Conservation (phyloP, 2,888 invertebrate genomes). For the Clistopyga incitator region DNA sequence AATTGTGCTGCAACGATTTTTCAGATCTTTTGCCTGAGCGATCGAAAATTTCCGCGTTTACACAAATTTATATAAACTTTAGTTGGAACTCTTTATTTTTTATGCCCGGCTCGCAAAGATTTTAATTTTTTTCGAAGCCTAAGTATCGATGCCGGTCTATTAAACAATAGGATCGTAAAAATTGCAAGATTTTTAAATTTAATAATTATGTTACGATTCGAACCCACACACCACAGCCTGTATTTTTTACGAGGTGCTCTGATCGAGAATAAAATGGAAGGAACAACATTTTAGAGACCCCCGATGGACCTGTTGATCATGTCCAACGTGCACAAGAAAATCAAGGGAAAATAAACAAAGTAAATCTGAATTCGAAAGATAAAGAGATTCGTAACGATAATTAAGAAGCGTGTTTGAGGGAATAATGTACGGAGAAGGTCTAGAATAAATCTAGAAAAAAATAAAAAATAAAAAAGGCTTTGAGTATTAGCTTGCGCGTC, state of each 20-base stretch:
- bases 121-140: slow-evolving; percentile 79
- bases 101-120: slow-evolving; percentile 76
- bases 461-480: too few relatives aligned
- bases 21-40: too few relatives aligned
- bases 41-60: too few relatives aligned
- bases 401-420: background rate
- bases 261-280: background rate
- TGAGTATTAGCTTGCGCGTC: slow-evolving; percentile 69
- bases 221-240: slow-evolving; percentile 42
- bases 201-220: too few relatives aligned
- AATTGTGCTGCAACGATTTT: too few relatives aligned
- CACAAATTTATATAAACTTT: too few relatives aligned
- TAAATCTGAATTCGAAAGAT: background rate
- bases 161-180: slow-evolving; percentile 14
- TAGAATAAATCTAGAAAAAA: slow-evolving; percentile 13
- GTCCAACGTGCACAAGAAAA: background rate
- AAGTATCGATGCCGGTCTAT: slow-evolving; percentile 72
- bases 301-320: slow-evolving; percentile 1
- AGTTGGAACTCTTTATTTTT: slow-evolving; percentile 3
- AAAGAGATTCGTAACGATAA: background rate
- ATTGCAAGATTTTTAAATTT: too few relatives aligned
- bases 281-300: background rate
- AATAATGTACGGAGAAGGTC: slow-evolving; percentile 10
- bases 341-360: slow-evolving; percentile 27
- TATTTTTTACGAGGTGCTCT: slow-evolving; percentile 42